Evolutionary conservation across 2,888 invertebrate species (phyloP), one percentile per base, ranked within the genome.

Genomic region (Xestia c-nigrum): DNA sequence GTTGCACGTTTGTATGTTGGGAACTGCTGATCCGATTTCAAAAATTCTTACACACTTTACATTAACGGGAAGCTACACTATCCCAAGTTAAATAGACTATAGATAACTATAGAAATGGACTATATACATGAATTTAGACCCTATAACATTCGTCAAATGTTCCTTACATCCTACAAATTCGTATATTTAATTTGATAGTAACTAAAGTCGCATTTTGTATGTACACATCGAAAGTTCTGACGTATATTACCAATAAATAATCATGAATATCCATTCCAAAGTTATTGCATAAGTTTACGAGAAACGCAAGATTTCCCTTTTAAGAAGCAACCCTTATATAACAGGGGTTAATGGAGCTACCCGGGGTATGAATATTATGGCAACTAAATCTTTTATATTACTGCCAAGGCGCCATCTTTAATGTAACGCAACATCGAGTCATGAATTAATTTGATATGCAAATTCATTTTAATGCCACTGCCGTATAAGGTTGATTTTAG

Each of bases 321-420:
- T 78, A 81, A 83, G 85, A 86, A 87, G 68, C 90, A 91, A 85
- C 92, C 93, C 91, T 92, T 87, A 88, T 85, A 89, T 83, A 87
- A 83, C 84, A 87, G 87, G 87, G 89, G 90, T 92, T 92, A 92
- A 93, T 93, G 92, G 90, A 90, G 80, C 89, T 85, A 81, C 84
- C 77, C 83, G 24, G 57, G 87, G 89, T 91, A 93, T 93, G 93
- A 93, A 93, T 93, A 92, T 93, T 92, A 93, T 89, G 91, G 85
- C 89, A 93, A 93, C 92, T 93, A 93, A 93, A 93, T 93, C 92
- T 93, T 92, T 92, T 92, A 92, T 92, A 92, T 90, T 89, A 90
- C 89, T 89, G 81, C 83, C 77, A 74, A 80, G 73, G 59, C 72
- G 71, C 81, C 82, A 80, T 77, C 74, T 81, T 82, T 74, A 64